Evolutionary conservation across 2,888 invertebrate species (phyloP), one percentile per base, ranked within the genome.

Genomic region (Morpho helenor): DNA sequence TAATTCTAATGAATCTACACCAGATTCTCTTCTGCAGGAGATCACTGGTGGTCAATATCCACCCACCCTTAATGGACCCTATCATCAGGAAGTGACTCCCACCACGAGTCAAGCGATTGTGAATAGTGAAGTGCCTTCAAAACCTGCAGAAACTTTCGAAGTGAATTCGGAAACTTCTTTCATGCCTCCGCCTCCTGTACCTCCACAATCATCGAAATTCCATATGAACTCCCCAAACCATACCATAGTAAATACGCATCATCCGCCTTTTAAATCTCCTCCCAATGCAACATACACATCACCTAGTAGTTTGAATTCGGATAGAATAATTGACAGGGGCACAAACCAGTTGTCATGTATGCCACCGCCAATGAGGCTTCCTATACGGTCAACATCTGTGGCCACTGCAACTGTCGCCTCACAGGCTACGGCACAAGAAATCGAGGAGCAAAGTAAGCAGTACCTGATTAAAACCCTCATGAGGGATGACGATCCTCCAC

Each of bases 381-480:
- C 87, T 0, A 62, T 79, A 22, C 66, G 87, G 54, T 75, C 82
- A 8, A 71, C 76, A 1, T 79, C 85, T 0, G 86, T 84, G 0
- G 68, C 82, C 66, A 85, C 91, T 53, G 79, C 91, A 65, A 82
- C 89, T 58, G 91, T 89, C 9, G 88, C 84, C 61, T 86, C 87
- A 0, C 75, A 92, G 80, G 81, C 87, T 71, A 71, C 92, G 69
- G 71, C 93, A 75, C 80, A 92, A 75, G 93, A 92, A 54, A 93
- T 92, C 50, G 91, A 92, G 61, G 94, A 94, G 61, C 94, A 94
- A 74, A 93, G 92, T 79, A 93, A 94, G 72, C 96, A 96, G 86
- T 96, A 96, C 91, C 93, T 97, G 49, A 96, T 97, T 69, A 98
- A 97, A 90, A 97, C 97, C 0, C 91, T 97, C 63, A 97, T 97